Percentiles rank a stretch among this genome's conserved stretches.
Evolutionary conservation across 1,140 invertebrate species (phyloP).

Genomic region (Diorhabda carinulata): DNA sequence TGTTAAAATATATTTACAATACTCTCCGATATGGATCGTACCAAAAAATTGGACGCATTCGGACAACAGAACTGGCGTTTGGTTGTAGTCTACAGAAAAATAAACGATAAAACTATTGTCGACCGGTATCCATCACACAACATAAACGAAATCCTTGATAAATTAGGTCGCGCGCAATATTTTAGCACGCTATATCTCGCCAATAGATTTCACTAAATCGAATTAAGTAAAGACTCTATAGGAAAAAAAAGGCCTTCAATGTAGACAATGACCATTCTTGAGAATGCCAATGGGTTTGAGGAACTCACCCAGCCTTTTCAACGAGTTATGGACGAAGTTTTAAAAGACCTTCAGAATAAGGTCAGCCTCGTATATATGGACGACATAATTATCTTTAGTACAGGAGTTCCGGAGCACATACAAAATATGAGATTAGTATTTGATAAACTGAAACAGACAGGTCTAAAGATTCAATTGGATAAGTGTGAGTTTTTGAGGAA

Average conservation of each 20-base stretch:
- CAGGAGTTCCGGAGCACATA: slow-evolving; percentile 25
- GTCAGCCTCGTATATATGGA: slow-evolving; percentile 43
- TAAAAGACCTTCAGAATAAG: slow-evolving; percentile 33
- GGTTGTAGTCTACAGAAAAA: slow-evolving; percentile 41
- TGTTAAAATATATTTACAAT: slow-evolving; percentile 27
- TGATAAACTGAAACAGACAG: slow-evolving; percentile 10
- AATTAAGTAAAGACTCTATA: slow-evolving; percentile 9
- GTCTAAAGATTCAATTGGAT: slow-evolving; percentile 22
- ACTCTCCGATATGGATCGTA: slow-evolving; percentile 19
- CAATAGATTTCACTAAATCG: slow-evolving; percentile 24
- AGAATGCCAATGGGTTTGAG: slow-evolving; percentile 43
- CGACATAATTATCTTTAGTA: slow-evolving; percentile 35
- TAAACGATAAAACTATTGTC: slow-evolving; percentile 21
- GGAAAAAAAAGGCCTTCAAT: slow-evolving; percentile 18
- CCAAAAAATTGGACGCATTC: slow-evolving; percentile 31
- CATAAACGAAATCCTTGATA: slow-evolving; percentile 21
- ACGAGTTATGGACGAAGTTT: slow-evolving; percentile 39
- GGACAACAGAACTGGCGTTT: slow-evolving; percentile 41
- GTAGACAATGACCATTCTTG: slow-evolving; percentile 14
- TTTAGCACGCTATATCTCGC: slow-evolving; percentile 51
- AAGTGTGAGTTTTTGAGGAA: slow-evolving; percentile 41
- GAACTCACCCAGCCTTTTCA: slow-evolving; percentile 48
- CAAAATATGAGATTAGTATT: slow-evolving; percentile 21
- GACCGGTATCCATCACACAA: slow-evolving; percentile 19
- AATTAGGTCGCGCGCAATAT: slow-evolving; percentile 46